Conservation (phyloP, 2,113 vertebrate genomes). For the Platichthys flesus region DNA sequence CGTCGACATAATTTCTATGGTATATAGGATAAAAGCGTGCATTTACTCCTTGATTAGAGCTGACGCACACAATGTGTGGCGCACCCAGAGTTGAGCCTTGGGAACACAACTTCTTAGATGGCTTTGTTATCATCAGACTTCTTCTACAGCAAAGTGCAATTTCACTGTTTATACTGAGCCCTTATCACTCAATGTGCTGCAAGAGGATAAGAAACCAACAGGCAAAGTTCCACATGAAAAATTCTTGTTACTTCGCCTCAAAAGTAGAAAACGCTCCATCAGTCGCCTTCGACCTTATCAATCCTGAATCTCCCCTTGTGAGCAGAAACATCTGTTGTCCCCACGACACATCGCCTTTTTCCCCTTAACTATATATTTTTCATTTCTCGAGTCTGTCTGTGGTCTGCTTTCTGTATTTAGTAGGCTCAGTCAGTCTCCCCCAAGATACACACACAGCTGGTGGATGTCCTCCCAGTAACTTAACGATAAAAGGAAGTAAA, state of each 20-base stretch:
- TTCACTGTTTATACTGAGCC: conserved; percentile 39
- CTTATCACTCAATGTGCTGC: conserved; percentile 45
- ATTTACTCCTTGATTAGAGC: neutral
- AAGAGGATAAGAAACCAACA: conserved; percentile 39
- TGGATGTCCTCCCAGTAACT: conserved; percentile 25
- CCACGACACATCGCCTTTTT: neutral
- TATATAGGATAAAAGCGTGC: neutral
- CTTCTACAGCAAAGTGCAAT: conserved; percentile 20
- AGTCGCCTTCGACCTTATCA: conserved; percentile 11
- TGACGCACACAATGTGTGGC: neutral
- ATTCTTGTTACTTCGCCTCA: conserved; percentile 17
- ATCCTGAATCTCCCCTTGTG: conserved; percentile 23
- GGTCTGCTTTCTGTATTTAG: conserved; percentile 36
- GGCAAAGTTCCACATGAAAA: conserved; percentile 47
- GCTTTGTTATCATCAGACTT: conserved; percentile 30
- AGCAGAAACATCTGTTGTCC: conserved; percentile 8
- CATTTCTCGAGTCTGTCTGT: conserved; percentile 14
- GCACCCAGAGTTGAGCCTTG: neutral
- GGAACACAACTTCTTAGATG: conserved; percentile 4
- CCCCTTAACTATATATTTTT: conserved; percentile 12
- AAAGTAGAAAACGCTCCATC: conserved; percentile 5
- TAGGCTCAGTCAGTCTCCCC: conserved; percentile 22
- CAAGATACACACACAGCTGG: conserved; percentile 12
- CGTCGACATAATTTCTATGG: conserved; percentile 17
- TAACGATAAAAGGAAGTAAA: conserved; percentile 43